A percentile compares a stretch with the other conserved stretches of the same genome.
phyloP scores from a whole-genome alignment of 2,113 vertebrate species.

The Centropristis striata region DNA sequence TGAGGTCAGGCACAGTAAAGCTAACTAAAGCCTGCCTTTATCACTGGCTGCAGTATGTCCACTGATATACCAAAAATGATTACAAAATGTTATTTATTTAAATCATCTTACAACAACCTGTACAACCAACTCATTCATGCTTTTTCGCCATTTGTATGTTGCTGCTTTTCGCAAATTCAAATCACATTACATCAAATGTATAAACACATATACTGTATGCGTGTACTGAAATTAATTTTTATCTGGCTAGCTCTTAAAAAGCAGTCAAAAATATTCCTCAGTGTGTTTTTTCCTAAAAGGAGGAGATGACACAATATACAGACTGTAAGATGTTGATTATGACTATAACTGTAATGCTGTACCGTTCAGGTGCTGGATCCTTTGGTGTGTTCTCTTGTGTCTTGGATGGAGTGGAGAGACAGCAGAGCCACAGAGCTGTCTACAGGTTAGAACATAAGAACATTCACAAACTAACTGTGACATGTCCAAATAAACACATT shows the following conservation, averaged over 20 bases:
- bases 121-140: neutral
- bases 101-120: neutral
- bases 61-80: neutral
- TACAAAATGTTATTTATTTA: too few relatives aligned
- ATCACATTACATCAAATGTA: neutral
- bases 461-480: neutral
- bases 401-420: slow-evolving; percentile 93
- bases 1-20: too few relatives aligned
- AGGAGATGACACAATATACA: neutral
- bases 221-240: neutral
- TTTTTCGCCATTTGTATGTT: neutral
- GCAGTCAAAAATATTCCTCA: too few relatives aligned
- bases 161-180: too few relatives aligned
- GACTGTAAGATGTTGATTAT: neutral
- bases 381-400: slow-evolving; percentile 96
- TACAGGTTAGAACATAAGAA: slow-evolving; percentile 80
- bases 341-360: slow-evolving; percentile 24
- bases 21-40: too few relatives aligned
- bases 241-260: neutral
- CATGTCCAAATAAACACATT: neutral
- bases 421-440: slow-evolving; percentile 94
- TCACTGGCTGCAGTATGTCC: neutral
- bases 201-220: too few relatives aligned
- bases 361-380: slow-evolving; percentile 90
- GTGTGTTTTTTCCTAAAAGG: neutral